Evolutionary conservation across 1,140 invertebrate genomes (phyloP), one percentile per base, ranked within the genome.

Genomic region (Olivierus martensii): DNA sequence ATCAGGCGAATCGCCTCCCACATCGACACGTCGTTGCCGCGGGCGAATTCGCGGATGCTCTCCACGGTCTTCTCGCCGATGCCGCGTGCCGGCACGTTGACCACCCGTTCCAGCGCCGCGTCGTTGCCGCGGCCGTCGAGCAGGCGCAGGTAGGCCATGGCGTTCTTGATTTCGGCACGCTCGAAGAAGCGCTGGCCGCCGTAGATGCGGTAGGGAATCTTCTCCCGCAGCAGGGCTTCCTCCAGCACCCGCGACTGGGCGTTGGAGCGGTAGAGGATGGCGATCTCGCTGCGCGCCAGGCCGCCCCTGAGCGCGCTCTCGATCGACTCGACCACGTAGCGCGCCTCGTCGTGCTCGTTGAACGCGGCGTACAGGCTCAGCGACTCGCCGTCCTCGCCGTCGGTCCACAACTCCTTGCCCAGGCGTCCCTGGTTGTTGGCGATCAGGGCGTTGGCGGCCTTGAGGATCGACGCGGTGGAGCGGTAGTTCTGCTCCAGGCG

Each of bases 401-500:
- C 59, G 36, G 19, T 59, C 45, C 45, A 60, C 34, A 60, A 15
- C 3, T 21, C n/a, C 41, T 60, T 60, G 18, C n/a, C 19, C 34
- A 53, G 19, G 35, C 21, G 54, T 2, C 22, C 14, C 14, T 3
- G 3, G 41, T 60, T 60, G 21, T 56, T 37, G 12, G 44, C 18
- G 44, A 60, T 60, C 46, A 60, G 17, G 3, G 19, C 28, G 28
- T 61, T 61, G 4, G 59, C 60, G 2, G 46, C 51, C 6, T 43
- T 42, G 39, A 61, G 39, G 49, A 61, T 62, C 5, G 12, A 9
- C 4, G 3, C 3, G 7, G 61, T 57, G 10, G 57, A 63, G 44
- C 59, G 59, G 39, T 61, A 61, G 39, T 61, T 61, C 44, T 60
- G 61, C 37, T 61, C 61, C 21, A 61, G 60, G n/a, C 28, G 14